Conservation (phyloP, 53 echinoderm and acorn worm genomes). For the Henricia sp. region DNA sequence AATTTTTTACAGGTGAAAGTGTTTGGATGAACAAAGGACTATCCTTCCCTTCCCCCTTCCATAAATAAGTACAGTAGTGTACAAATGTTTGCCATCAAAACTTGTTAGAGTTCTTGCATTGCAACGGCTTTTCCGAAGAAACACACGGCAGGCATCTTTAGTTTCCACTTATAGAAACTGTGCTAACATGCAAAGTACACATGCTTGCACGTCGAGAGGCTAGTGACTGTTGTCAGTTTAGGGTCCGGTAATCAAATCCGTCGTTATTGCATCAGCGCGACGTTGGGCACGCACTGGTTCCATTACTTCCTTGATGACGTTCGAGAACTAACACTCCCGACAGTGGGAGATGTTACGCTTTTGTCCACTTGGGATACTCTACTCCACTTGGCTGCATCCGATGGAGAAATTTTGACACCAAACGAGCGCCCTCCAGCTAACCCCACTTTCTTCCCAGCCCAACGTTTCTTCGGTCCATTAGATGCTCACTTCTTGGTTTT, state of each 20-base stretch:
- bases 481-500: background rate
- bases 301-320: background rate
- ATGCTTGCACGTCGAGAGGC: too few relatives aligned
- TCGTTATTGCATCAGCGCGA: background rate
- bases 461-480: constrained; percentile 29
- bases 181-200: too few relatives aligned
- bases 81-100: too few relatives aligned
- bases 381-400: background rate
- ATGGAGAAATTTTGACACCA: background rate
- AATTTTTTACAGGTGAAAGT: too few relatives aligned
- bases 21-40: too few relatives aligned
- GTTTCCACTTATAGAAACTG: too few relatives aligned
- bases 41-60: too few relatives aligned
- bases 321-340: background rate
- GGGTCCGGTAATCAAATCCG: background rate
- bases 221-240: too few relatives aligned
- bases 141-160: too few relatives aligned
- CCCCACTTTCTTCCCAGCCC: background rate
- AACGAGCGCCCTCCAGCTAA: background rate
- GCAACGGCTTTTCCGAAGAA: too few relatives aligned
- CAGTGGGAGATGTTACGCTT: constrained; percentile 18
- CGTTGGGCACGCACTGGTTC: background rate
- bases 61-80: too few relatives aligned
- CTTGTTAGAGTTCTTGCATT: too few relatives aligned
- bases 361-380: background rate